Conservation (phyloP, 2,113 vertebrate genomes). For the Tricholaema leucomelas region DNA sequence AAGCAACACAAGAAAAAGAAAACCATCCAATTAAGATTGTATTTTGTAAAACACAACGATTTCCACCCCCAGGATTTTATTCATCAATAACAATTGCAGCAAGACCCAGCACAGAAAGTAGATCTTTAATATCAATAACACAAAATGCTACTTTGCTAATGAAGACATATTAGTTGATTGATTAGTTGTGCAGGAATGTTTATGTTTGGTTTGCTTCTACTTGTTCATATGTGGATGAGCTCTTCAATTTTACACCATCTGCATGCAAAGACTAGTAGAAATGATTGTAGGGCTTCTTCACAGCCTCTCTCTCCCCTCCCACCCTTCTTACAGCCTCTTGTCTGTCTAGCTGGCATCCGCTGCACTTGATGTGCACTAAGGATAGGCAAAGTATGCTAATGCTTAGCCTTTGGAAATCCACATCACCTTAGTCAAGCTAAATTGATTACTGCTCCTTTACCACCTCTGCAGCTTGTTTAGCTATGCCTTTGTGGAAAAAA, state of each 20-base stretch:
- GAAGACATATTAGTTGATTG: conserved; percentile 73
- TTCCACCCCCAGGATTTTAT: conserved; percentile 34
- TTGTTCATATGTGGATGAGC: conserved; percentile 42
- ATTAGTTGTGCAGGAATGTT: conserved; percentile 68
- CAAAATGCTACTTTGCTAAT: conserved; percentile 68
- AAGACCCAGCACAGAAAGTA: conserved; percentile 59
- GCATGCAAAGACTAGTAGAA: not conserved
- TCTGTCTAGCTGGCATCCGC: not conserved
- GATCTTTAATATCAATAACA: conserved; percentile 75
- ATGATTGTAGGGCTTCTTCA: not conserved
- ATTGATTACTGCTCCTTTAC: not conserved
- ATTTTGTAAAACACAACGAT: conserved; percentile 48
- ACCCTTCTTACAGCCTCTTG: not conserved
- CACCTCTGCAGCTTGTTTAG: not conserved
- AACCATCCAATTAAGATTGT: conserved; percentile 50
- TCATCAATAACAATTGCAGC: conserved; percentile 72
- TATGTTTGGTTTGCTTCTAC: conserved; percentile 54
- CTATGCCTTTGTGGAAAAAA: not conserved
- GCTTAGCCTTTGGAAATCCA: not conserved
- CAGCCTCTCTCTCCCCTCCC: not conserved
- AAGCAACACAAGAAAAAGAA: conserved; percentile 66
- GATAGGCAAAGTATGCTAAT: not conserved
- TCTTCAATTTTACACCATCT: conserved; percentile 50
- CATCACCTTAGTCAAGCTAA: not conserved
- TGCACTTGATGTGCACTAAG: not conserved